Evolutionary conservation across 2,113 vertebrate species (phyloP), one percentile per base, ranked within the genome.

Genomic region (Equus przewalskii): DNA sequence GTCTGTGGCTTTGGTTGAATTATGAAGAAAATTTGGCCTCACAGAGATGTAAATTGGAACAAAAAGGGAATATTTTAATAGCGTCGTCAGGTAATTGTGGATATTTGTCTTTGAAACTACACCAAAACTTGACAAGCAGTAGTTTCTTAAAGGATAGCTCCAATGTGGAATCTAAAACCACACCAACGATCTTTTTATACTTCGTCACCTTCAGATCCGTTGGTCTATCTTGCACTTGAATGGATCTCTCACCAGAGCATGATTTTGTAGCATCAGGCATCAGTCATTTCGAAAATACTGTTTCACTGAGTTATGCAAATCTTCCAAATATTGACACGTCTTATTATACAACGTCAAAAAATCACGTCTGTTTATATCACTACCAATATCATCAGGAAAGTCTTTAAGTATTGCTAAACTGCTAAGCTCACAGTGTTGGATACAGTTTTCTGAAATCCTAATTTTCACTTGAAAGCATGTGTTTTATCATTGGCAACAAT

Each of bases 81-180:
- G 33, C 24, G 2, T 64, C 80, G 30, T 41, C 24, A 64, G 78
- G 46, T 81, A 87, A 91, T 76, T 93, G 41, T 88, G 28, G 9
- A 49, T 36, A 75, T 73, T 89, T 13, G 58, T 96, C 64, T 89
- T 97, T 94, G 69, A 95, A 97, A 96, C 89, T 51, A 70, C 8
- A 65, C 21, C 44, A 84, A 89, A 83, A 84, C n/a, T 83, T 92
- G 82, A 82, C 26, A 95, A 85, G 46, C 16, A 19, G 16, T 58
- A 16, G 41, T 89, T 92, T 97, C 36, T 64, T 76, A 88, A 95
- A 89, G 85, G 7, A 65, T 36, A 75, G 16, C 79, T 82, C n/a
- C 21, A 82, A 62, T 60, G 36, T 51, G 15, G 24, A 89, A 93
- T 84, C 64, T 90, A 84, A 94, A 62, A 44, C 12, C 51, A 88